These are phyloP conservation scores for Meda fulgida DNA, from an alignment of 2,797 vertebrate species.

Conservation along the genomic window DNA sequence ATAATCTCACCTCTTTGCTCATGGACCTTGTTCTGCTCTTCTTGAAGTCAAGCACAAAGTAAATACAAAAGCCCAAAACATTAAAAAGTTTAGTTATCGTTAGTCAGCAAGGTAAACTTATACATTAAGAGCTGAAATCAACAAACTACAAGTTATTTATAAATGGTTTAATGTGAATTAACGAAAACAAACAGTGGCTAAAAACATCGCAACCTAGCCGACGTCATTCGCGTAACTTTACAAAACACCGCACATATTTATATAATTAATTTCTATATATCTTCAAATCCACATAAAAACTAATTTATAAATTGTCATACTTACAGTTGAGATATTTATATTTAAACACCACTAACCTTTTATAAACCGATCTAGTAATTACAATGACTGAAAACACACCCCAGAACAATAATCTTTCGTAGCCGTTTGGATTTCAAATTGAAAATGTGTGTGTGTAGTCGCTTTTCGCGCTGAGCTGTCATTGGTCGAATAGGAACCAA, in stretches of 20 bases:
- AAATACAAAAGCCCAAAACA: not conserved
- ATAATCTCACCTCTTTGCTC: constrained; percentile 62
- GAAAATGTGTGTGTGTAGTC: constrained; percentile 57
- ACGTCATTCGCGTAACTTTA: not conserved
- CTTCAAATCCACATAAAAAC: not conserved
- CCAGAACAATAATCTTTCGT: not conserved
- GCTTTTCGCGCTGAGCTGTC: constrained; percentile 21
- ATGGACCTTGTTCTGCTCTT: constrained; percentile 35
- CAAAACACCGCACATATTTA: not conserved
- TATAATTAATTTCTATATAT: not conserved
- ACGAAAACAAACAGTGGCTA: not conserved
- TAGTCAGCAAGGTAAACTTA: not conserved
- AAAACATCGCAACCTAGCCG: not conserved
- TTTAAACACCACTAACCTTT: not conserved
- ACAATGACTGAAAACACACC: not conserved
- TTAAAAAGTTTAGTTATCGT: not conserved
- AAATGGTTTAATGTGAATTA: not conserved
- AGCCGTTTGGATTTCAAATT: constrained; percentile 77
- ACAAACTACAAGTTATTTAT: not conserved
- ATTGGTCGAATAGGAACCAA: constrained; percentile 69
- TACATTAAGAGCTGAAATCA: not conserved
- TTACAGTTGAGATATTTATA: not conserved
- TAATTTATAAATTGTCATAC: not conserved
- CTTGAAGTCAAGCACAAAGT: not conserved
- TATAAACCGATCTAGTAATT: not conserved